phyloP scores from a whole-genome alignment of 2,113 vertebrate species.

The Scatophagus argus region DNA sequence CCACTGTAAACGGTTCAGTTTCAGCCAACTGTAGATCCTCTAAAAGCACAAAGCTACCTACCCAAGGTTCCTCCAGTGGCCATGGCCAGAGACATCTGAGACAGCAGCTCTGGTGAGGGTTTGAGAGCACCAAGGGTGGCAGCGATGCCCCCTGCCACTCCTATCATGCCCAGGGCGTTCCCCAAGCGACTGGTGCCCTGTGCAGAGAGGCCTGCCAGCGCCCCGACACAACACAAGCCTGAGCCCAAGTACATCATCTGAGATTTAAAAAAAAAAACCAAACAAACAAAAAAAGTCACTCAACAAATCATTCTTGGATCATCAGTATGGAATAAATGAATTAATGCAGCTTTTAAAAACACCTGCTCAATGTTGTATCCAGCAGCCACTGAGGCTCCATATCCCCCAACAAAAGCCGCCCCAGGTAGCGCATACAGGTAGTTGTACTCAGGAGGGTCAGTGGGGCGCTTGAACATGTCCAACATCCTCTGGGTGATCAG shows the following conservation, averaged over 20 bases:
- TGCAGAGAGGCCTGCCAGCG: constrained; percentile 82
- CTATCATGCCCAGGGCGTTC: constrained; percentile 81
- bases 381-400: constrained; percentile 71
- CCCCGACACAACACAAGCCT: constrained; percentile 82
- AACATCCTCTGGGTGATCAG: constrained; percentile 85
- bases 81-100: constrained; percentile 85
- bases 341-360: neutral
- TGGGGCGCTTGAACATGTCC: constrained; percentile 86
- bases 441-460: constrained; percentile 83
- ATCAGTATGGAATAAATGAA: neutral
- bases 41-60: constrained; percentile 25
- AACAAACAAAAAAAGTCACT: neutral
- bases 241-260: constrained; percentile 84
- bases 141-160: constrained; percentile 81
- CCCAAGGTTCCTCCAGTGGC: constrained; percentile 81
- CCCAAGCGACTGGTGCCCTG: constrained; percentile 83
- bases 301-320: neutral
- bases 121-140: constrained; percentile 81
- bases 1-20: too few species aligned
- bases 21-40: neutral
- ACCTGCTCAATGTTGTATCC: constrained; percentile 81
- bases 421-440: constrained; percentile 83
- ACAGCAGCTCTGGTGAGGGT: constrained; percentile 82
- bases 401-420: constrained; percentile 79
- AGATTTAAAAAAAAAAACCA: neutral